Conservation (phyloP, 2,888 invertebrate genomes). For the Harmothoe impar region DNA sequence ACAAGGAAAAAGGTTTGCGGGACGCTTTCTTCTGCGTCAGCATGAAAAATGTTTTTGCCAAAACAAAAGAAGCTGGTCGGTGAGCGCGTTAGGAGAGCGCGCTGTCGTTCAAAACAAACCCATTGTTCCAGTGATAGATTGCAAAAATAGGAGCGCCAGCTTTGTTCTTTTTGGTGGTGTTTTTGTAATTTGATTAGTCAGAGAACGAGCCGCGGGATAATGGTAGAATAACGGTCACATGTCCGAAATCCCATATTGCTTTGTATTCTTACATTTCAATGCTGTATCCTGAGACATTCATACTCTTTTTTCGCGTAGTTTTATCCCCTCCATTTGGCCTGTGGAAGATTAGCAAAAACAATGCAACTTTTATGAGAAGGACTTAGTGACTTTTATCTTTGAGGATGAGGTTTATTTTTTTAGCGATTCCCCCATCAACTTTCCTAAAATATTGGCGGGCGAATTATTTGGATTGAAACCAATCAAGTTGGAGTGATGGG, state of each 20-base stretch:
- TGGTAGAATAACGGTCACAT: conserved; percentile 17
- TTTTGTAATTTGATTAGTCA: conserved; percentile 54
- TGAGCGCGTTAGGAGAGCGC: conserved; percentile 14
- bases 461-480: conserved; percentile 35
- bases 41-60: conserved; percentile 44
- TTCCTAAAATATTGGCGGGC: neutral
- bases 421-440: neutral
- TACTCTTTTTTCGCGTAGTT: neutral
- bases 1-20: neutral
- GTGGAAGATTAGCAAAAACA: conserved; percentile 22
- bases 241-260: neutral
- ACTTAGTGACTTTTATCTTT: too few relatives aligned
- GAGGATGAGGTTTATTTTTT: neutral
- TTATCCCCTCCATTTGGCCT: neutral
- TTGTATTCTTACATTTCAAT: too few relatives aligned
- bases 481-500: conserved; percentile 7
- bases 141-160: conserved; percentile 38
- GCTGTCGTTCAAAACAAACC: conserved; percentile 6
- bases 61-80: neutral
- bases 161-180: neutral
- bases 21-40: conserved; percentile 31
- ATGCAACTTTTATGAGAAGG: neutral
- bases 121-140: conserved; percentile 48
- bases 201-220: conserved; percentile 10
- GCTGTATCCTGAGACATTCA: neutral